These are phyloP conservation scores for Trissolcus japonicus DNA, from an alignment of 2,888 invertebrate species.

Conservation along the genomic window DNA sequence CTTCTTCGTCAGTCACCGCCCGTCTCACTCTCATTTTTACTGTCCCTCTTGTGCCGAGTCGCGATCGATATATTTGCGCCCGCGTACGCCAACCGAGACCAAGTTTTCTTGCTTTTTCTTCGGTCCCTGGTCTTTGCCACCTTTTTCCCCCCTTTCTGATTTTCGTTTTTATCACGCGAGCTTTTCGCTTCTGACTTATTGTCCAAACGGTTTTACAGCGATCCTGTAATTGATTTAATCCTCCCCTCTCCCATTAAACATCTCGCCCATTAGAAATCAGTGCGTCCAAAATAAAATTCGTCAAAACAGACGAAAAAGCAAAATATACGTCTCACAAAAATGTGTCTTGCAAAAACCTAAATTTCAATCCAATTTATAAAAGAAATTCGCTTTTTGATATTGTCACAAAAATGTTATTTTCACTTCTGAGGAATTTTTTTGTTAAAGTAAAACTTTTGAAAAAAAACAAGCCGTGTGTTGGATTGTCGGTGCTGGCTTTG, in stretches of 20 bases:
- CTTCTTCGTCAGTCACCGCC: slow-evolving; percentile 51
- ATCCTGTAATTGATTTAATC: slow-evolving; percentile 39
- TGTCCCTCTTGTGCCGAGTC: slow-evolving; percentile 31
- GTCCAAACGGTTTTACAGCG: slow-evolving; percentile 35
- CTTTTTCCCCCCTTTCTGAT: slow-evolving; percentile 26
- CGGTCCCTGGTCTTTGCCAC: slow-evolving; percentile 14
- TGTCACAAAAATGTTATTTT: no score
- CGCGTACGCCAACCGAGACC: slow-evolving; percentile 66
- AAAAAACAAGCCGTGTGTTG: no score
- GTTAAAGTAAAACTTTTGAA: no score
- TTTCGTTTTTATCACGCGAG: slow-evolving; percentile 32
- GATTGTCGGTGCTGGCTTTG: no score
- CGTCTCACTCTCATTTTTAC: slow-evolving; percentile 42
- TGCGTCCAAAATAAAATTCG: background rate
- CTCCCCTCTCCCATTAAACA: background rate
- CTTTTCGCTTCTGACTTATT: slow-evolving; percentile 45
- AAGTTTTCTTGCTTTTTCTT: slow-evolving; percentile 41
- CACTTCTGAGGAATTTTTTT: no score
- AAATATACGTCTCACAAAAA: no score
- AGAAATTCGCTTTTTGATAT: no score
- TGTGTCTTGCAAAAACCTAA: no score
- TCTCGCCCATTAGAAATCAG: slow-evolving; percentile 17
- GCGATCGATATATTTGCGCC: slow-evolving; percentile 70
- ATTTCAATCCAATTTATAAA: no score
- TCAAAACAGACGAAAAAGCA: no score